Base-by-base conservation (phyloP, 2,797 vertebrate species). In the Pseudotriccus pelzelni region DNA sequence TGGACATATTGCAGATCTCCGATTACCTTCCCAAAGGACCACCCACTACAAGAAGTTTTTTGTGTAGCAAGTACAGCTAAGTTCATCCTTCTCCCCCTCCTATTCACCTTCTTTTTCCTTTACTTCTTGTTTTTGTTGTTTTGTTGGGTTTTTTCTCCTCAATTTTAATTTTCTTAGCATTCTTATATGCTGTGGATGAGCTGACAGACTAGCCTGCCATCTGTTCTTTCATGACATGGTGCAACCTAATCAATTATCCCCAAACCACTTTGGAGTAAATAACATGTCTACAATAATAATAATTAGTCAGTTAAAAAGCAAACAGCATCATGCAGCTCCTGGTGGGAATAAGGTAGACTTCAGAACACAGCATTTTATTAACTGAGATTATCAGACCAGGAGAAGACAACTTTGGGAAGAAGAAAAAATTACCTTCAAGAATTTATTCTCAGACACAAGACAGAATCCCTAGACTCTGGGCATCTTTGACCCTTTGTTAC, bases 41-140 rank as follows among this genome's bases (percentile, higher is more conserved):
- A 98, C 99, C 99, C 99, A 99, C 98, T 98, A 99, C 98, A 99
- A 98, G 98, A 98, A 97, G 97, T 98, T 98, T 95, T 98, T 99
- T 99, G 98, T 99, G 97, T 97, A 91, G 95, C 98, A 98, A 98
- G 98, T 98, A 97, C 96, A 97, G 97, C 96, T 97, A 74, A 98
- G 97, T 98, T 98, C 98, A 97, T 98, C 98, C 97, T 97, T 98
- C 97, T 98, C 98, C 75, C 62, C n/a, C 59, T 81, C 67, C 32
- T 74, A 81, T 89, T 94, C 86, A 72, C 88, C 75, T 94, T 87
- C 12, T 81, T 92, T 84, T 92, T 90, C 55, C 27, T 87, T 84
- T 41, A 32, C 9, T 59, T 74, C 7, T 56, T 25, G 2, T 8
- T 19, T 25, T 43, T 34, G 15, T 0, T 0, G 24, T 11, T 4